Evolutionary conservation across 2,888 invertebrate genomes (phyloP).

Genomic region (Dasypogon diadema): DNA sequence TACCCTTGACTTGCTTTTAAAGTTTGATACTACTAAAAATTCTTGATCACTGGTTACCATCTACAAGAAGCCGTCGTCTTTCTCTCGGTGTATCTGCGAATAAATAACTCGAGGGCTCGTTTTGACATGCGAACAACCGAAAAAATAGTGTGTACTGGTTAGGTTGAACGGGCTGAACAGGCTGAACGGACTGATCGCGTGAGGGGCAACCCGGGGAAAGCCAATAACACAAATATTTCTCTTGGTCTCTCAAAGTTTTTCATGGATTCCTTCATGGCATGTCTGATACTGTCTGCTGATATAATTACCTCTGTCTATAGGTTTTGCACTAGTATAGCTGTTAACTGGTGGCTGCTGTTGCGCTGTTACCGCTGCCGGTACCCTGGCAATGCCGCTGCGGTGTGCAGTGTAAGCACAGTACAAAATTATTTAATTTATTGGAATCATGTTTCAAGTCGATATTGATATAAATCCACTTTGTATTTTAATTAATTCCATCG

Average conservation of each 20-base stretch:
- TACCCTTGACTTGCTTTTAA: not conserved
- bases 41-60: constrained; percentile 40
- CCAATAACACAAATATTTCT: constrained; percentile 20
- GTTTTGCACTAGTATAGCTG: constrained; percentile 52
- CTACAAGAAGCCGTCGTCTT: constrained; percentile 40
- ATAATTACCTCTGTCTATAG: constrained; percentile 48
- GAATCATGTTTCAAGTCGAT: constrained; percentile 53
- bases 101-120: constrained; percentile 49
- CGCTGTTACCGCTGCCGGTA: constrained; percentile 50
- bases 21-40: constrained; percentile 34
- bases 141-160: not conserved
- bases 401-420: constrained; percentile 50
- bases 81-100: constrained; percentile 20
- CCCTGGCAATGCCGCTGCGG: constrained; percentile 50
- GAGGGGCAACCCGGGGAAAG: not conserved
- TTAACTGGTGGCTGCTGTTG: constrained; percentile 55
- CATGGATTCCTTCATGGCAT: constrained; percentile 29
- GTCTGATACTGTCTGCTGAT: constrained; percentile 38
- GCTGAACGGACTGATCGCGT: not conserved
- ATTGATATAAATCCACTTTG: constrained; percentile 53
- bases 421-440: constrained; percentile 53
- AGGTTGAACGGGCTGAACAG: not conserved
- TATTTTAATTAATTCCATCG: constrained; percentile 53
- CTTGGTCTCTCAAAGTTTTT: constrained; percentile 43
- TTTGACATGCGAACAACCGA: constrained; percentile 48